These are phyloP conservation scores for Xiphophorus maculatus DNA, from an alignment of 2,113 vertebrate species.

Conservation along the genomic window DNA sequence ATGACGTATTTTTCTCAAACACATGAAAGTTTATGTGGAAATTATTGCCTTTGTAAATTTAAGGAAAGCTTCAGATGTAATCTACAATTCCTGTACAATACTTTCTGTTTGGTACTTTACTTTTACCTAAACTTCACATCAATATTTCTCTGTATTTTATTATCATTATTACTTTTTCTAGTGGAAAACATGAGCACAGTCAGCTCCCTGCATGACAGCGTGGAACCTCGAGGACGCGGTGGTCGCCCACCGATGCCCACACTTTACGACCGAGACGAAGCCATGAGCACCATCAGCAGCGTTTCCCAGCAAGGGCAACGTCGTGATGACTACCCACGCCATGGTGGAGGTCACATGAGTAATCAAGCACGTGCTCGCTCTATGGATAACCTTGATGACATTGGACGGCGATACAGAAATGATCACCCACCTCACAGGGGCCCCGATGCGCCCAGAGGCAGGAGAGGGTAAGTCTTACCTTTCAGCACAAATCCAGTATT, in stretches of 20 bases:
- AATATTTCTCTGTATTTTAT: neutral
- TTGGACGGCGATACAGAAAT: conserved; percentile 64
- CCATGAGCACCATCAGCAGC: conserved; percentile 84
- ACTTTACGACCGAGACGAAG: conserved; percentile 78
- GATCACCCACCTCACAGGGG: conserved; percentile 53
- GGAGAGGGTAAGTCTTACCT: conserved; percentile 72
- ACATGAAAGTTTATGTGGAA: no score
- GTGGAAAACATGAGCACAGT: conserved; percentile 87
- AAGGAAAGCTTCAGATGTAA: neutral
- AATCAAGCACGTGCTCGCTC: conserved; percentile 79
- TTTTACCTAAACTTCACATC: neutral
- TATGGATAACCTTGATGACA: conserved; percentile 87
- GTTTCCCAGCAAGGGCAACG: conserved; percentile 78
- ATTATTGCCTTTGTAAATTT: no score
- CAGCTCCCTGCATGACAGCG: conserved; percentile 85
- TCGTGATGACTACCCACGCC: conserved; percentile 61
- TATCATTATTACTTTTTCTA: conserved; percentile 31
- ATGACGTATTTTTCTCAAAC: no score
- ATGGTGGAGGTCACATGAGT: conserved; percentile 37
- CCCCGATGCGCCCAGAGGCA: conserved; percentile 69
- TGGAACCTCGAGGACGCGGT: conserved; percentile 71
- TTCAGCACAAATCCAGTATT: neutral
- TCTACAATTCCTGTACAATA: neutral
- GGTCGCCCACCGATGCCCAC: conserved; percentile 76
- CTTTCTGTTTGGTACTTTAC: neutral